Base-by-base conservation (phyloP, 2,113 vertebrate genomes). In the Cebus imitator region DNA sequence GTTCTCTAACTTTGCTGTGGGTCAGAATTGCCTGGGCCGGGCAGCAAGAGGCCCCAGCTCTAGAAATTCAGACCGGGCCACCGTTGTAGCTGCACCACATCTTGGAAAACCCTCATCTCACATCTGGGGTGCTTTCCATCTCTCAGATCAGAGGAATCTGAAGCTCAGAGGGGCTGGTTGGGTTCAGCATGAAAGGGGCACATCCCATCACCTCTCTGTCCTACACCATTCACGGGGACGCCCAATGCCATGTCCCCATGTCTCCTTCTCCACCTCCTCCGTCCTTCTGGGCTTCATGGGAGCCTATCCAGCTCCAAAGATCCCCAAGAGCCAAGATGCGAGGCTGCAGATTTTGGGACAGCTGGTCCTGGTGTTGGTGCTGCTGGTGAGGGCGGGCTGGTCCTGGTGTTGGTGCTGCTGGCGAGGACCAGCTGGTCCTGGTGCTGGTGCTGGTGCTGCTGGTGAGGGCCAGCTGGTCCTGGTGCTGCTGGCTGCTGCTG, bases 41-140 rank as follows among this genome's bases (percentile, higher is more conserved):
- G 9, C 9, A 23, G n/a, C 2, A 64, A 64, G 61, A 1, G 48
- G n/a, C 3, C 14, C 18, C 13, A 8, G 0, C 18, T 48, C 10
- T 3, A 9, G 27, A 16, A 17, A 17, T 6, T n/a, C 30, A 72
- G 40, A 64, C 17, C 27, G 5, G 7, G 55, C 16, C 8, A 45
- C n/a, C 79, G 55, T 68, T 32, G 25, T 2, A 3, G 5, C 66
- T 16, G 18, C 6, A 52, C 23, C 40, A 13, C 6, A 3, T 64
- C 37, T n/a, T 4, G 9, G 18, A 37, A 72, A 14, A 9, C 9
- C 25, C 55, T 27, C 10, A 7, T 14, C 4, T 64, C 48, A 30
- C 0, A 0, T 5, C 30, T 8, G 4, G 16, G 48, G 13, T 8
- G 16, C 13, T 3, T 4, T 1, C 32, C 0, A 4, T 9, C 48